Percentiles rank a stretch among this genome's conserved stretches.
Conservation (phyloP, 1,140 invertebrate genomes). For the Paralvinella palmiformis region DNA sequence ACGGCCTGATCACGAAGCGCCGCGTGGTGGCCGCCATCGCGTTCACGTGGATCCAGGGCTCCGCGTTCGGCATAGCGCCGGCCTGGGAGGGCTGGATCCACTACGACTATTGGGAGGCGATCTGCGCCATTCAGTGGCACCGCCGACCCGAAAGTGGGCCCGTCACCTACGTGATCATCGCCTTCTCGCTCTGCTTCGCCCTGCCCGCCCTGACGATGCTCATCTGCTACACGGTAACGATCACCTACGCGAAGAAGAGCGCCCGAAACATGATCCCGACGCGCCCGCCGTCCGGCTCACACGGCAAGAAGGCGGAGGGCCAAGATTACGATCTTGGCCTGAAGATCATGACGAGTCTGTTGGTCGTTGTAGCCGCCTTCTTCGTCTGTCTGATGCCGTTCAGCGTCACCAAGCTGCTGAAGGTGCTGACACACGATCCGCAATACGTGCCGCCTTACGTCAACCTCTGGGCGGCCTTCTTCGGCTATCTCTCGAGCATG, state of each 20-base stretch:
- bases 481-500: slow-evolving; percentile 40
- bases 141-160: slow-evolving; percentile 23
- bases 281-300: background rate
- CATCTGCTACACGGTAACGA: slow-evolving; percentile 34
- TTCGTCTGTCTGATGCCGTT: slow-evolving; percentile 50
- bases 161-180: slow-evolving; percentile 40
- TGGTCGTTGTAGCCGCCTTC: slow-evolving; percentile 42
- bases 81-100: slow-evolving; percentile 35
- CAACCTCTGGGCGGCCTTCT: slow-evolving; percentile 35
- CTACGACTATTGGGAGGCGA: slow-evolving; percentile 49
- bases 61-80: slow-evolving; percentile 28
- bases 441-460: slow-evolving; percentile 32
- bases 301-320: background rate
- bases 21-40: slow-evolving; percentile 25
- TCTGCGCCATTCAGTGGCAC: slow-evolving; percentile 48
- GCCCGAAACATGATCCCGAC: background rate
- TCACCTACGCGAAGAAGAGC: slow-evolving; percentile 26
- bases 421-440: slow-evolving; percentile 26
- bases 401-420: slow-evolving; percentile 48
- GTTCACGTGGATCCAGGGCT: slow-evolving; percentile 32
- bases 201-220: slow-evolving; percentile 35
- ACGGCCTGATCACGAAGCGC: slow-evolving; percentile 22
- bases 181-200: slow-evolving; percentile 44
- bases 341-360: slow-evolving; percentile 38
- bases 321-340: background rate